A percentile compares a stretch with the other conserved stretches of the same genome.
Evolutionary conservation across 2,888 invertebrate genomes (phyloP).

Genomic region (Eupsilia transversa): DNA sequence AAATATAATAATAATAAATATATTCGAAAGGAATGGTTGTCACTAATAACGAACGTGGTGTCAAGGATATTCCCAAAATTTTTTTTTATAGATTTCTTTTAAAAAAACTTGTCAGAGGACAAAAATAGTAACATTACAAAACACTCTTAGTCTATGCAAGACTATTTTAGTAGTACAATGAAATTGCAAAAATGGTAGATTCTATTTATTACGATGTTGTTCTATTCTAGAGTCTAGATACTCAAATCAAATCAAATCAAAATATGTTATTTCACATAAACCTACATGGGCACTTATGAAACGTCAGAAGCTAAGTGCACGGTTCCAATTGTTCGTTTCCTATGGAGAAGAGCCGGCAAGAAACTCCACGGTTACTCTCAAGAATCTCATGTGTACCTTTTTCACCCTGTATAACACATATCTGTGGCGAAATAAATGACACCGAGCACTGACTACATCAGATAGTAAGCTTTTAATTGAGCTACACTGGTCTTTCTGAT

Average conservation of each 20-base stretch:
- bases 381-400: background rate
- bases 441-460: conserved; percentile 82
- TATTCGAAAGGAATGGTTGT: background rate
- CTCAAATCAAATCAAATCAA: too few species aligned
- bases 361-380: too few species aligned
- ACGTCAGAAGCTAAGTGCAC: too few species aligned
- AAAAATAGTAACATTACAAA: too few species aligned
- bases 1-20: background rate
- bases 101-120: background rate
- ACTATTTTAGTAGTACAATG: background rate
- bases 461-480: conserved; percentile 89
- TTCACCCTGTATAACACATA: conserved; percentile 44
- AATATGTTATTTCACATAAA: too few species aligned
- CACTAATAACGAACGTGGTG: background rate
- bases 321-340: too few species aligned
- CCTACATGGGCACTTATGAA: too few species aligned
- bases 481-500: conserved; percentile 89
- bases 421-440: conserved; percentile 72
- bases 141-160: too few species aligned
- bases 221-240: background rate
- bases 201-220: background rate
- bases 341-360: too few species aligned
- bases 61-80: background rate
- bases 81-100: background rate
- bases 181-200: background rate